phyloP scores from a whole-genome alignment of 2,113 vertebrate species.

The Lycocorax pyrrhopterus region DNA sequence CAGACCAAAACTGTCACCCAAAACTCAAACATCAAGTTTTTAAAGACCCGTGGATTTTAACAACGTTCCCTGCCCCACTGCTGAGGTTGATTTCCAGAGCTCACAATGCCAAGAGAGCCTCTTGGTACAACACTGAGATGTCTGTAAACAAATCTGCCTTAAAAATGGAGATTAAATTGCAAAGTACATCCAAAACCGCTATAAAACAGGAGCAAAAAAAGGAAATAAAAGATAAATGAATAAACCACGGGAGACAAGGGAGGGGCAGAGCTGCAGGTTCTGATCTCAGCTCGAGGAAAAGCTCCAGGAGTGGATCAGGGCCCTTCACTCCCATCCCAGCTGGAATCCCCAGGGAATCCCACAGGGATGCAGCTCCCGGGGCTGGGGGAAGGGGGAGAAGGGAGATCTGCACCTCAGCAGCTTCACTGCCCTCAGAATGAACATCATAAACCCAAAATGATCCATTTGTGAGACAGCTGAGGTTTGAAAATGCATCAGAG shows the following conservation, averaged over 20 bases:
- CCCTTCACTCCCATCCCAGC: not conserved
- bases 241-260: not conserved
- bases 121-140: constrained; percentile 18
- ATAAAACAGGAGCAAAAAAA: not conserved
- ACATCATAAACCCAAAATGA: not conserved
- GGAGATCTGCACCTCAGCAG: not conserved
- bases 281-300: not conserved
- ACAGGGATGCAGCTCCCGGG: not conserved
- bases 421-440: not conserved
- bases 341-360: not conserved
- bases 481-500: not conserved
- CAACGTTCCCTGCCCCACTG: not conserved
- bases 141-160: not conserved
- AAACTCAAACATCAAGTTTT: not conserved
- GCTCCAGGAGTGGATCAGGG: not conserved
- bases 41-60: not conserved
- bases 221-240: not conserved
- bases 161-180: not conserved
- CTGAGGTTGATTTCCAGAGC: not conserved
- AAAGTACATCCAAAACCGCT: not conserved
- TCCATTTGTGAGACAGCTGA: not conserved
- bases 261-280: not conserved
- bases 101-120: not conserved
- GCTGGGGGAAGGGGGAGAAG: not conserved
- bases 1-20: not conserved